phyloP scores from a whole-genome alignment of 2,888 invertebrate species.

The Spisula solida region DNA sequence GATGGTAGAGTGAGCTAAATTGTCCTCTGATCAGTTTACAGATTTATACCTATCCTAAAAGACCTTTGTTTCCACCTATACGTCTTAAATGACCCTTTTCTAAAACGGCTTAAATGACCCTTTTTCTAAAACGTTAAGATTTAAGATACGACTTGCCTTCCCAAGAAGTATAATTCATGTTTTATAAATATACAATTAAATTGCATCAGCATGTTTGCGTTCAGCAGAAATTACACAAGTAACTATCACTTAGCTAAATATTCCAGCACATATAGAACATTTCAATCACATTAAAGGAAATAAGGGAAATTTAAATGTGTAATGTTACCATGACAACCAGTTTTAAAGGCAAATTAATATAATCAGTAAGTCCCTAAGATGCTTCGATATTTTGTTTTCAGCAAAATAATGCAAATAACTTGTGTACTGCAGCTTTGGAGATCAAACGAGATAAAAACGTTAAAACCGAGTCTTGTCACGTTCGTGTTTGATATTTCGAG shows the following conservation, averaged over 20 bases:
- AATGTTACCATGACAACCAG: conserved; percentile 25
- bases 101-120: neutral
- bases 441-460: conserved; percentile 10
- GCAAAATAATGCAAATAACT: neutral
- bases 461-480: neutral
- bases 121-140: neutral
- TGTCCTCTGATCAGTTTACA: conserved; percentile 31
- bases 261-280: conserved; percentile 4
- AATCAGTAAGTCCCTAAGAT: conserved; percentile 20
- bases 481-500: neutral
- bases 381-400: neutral
- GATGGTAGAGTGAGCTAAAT: conserved; percentile 19
- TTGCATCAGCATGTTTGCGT: neutral
- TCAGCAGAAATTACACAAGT: neutral
- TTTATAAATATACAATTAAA: neutral
- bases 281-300: conserved; percentile 28
- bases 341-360: conserved; percentile 20
- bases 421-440: neutral
- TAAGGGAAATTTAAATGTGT: neutral
- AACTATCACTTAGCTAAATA: conserved; percentile 7
- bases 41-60: conserved; percentile 35
- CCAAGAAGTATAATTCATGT: neutral
- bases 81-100: neutral
- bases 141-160: neutral
- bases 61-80: conserved; percentile 33